Evolutionary conservation across 1,140 invertebrate species (phyloP).

Genomic region (Himalopsyche phryganea): DNA sequence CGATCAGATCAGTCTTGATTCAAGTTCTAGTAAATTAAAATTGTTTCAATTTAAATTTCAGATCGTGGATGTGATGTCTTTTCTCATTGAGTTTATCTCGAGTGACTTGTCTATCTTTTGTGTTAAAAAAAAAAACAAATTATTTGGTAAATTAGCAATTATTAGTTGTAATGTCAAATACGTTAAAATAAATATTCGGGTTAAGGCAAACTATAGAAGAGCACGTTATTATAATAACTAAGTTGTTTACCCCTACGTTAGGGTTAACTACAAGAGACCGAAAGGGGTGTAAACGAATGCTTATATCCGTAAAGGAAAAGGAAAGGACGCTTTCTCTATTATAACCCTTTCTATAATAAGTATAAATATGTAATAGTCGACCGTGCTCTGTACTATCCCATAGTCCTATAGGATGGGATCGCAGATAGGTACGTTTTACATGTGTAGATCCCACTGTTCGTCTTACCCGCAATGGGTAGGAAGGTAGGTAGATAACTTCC

Average conservation of each 20-base stretch:
- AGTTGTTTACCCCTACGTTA: not conserved
- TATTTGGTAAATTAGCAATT: too few relatives aligned
- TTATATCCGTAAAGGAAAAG: slow-evolving; percentile 31
- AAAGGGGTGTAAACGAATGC: slow-evolving; percentile 26
- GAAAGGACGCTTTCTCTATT: slow-evolving; percentile 31
- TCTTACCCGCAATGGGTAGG: slow-evolving; percentile 11
- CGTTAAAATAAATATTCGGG: too few relatives aligned
- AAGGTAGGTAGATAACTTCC: not conserved
- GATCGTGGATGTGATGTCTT: too few relatives aligned
- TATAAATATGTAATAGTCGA: slow-evolving; percentile 35
- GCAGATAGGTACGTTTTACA: slow-evolving; percentile 8
- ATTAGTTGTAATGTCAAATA: too few relatives aligned
- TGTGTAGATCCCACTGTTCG: slow-evolving; percentile 11
- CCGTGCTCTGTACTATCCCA: not conserved
- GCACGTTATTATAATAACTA: not conserved
- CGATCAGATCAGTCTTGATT: too few relatives aligned
- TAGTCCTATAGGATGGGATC: too few relatives aligned
- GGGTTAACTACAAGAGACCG: not conserved
- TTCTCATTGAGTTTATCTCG: too few relatives aligned
- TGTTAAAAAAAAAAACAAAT: too few relatives aligned
- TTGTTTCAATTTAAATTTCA: too few relatives aligned
- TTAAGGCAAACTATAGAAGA: too few relatives aligned
- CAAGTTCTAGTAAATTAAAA: too few relatives aligned
- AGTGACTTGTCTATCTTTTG: too few relatives aligned
- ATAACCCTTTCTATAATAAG: slow-evolving; percentile 34